A percentile compares a stretch with the other conserved stretches of the same genome.
These are phyloP conservation scores for Perca schrenkii DNA, from an alignment of 2,113 vertebrate genomes.

Conservation along the genomic window DNA sequence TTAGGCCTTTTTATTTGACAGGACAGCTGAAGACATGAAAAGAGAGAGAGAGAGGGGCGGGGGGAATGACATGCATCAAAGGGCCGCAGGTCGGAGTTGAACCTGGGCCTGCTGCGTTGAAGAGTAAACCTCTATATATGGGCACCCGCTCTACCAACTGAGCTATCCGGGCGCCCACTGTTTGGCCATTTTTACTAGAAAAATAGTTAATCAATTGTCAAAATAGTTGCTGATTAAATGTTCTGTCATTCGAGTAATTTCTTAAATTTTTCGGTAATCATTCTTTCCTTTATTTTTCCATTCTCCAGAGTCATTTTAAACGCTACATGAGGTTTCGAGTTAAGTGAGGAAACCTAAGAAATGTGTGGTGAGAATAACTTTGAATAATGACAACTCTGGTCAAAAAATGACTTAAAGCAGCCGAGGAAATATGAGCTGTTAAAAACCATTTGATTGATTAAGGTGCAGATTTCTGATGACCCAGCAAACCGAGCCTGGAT, in stretches of 20 bases:
- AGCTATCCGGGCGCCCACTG: too few species aligned
- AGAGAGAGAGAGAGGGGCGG: too few species aligned
- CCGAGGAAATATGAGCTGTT: conserved; percentile 45
- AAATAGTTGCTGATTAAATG: conserved; percentile 9
- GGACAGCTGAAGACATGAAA: too few species aligned
- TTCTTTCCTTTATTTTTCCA: conserved; percentile 37
- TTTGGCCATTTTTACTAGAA: neutral
- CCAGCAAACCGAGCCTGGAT: conserved; percentile 34
- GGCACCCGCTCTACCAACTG: too few species aligned
- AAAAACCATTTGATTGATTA: conserved; percentile 50
- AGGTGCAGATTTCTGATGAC: conserved; percentile 62
- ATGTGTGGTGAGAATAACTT: conserved; percentile 49
- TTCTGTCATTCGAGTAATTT: conserved; percentile 13
- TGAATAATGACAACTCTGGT: conserved; percentile 54
- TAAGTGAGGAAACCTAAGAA: conserved; percentile 46
- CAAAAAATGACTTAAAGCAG: conserved; percentile 39
- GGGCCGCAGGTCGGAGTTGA: too few species aligned
- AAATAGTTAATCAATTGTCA: conserved; percentile 10
- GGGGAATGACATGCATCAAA: too few species aligned
- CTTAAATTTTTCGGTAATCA: conserved; percentile 28
- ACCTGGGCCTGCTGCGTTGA: too few species aligned
- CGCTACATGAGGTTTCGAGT: conserved; percentile 21
- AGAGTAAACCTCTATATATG: too few species aligned
- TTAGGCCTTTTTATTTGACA: neutral
- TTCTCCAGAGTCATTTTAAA: conserved; percentile 30